A percentile compares a stretch with the other conserved stretches of the same genome.
These are phyloP conservation scores for Perca flavescens DNA, from an alignment of 2,113 vertebrate species.

Conservation along the genomic window DNA sequence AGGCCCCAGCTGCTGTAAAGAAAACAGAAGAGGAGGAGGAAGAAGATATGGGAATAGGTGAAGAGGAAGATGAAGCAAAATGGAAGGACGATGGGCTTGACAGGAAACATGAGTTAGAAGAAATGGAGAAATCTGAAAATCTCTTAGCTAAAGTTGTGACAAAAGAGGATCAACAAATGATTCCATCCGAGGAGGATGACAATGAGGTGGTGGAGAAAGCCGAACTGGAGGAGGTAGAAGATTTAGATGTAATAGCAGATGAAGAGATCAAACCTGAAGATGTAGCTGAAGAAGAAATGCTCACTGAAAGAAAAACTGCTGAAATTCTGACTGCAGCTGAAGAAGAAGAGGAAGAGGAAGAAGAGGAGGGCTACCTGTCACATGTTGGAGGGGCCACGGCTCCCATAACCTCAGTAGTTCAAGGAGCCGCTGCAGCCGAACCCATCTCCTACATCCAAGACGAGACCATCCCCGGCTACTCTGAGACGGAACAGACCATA, in stretches of 20 bases:
- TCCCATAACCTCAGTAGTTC: conserved; percentile 75
- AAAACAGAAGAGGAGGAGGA: conserved; percentile 71
- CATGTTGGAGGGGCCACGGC: conserved; percentile 84
- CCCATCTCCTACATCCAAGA: conserved; percentile 96
- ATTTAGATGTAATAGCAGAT: conserved; percentile 84
- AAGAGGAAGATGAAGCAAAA: conserved; percentile 78
- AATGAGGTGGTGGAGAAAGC: conserved; percentile 91
- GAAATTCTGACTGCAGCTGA: conserved; percentile 57
- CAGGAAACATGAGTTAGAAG: conserved; percentile 86
- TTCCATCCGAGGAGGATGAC: conserved; percentile 77
- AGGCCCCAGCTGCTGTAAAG: conserved; percentile 56
- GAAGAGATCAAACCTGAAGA: conserved; percentile 81
- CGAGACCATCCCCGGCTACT: conserved; percentile 97
- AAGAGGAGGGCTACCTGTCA: conserved; percentile 79
- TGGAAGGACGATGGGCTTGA: conserved; percentile 83
- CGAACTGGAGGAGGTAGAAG: conserved; percentile 92
- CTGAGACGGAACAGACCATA: conserved; percentile 98
- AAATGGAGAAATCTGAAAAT: conserved; percentile 83
- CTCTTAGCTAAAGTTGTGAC: conserved; percentile 55
- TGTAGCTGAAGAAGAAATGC: conserved; percentile 66
- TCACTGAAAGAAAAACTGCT: conserved; percentile 43
- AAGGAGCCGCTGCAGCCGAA: conserved; percentile 85
- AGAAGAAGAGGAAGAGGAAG: conserved; percentile 76
- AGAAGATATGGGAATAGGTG: conserved; percentile 84
- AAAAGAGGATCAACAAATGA: conserved; percentile 71